Evolutionary conservation across 2,113 vertebrate genomes (phyloP).

Genomic region (Caretta caretta): DNA sequence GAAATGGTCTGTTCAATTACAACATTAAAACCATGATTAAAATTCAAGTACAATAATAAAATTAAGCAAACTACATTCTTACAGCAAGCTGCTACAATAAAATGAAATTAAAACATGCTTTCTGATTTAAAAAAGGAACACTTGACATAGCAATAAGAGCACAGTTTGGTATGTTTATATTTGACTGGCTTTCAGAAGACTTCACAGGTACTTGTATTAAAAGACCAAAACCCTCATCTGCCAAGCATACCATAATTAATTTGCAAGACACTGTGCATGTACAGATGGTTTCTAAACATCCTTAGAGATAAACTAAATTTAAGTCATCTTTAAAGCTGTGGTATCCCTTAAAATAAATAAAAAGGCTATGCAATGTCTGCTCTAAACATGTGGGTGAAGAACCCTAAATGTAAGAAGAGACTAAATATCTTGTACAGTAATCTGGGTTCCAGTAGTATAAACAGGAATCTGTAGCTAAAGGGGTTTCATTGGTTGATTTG

Average conservation of each 20-base stretch:
- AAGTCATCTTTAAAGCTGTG: slow-evolving; percentile 71
- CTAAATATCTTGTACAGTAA: slow-evolving; percentile 45
- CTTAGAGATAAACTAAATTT: slow-evolving; percentile 64
- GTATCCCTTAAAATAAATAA: slow-evolving; percentile 73
- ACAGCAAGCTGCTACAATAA: slow-evolving; percentile 81
- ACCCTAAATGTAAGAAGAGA: slow-evolving; percentile 43
- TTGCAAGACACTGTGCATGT: slow-evolving; percentile 71
- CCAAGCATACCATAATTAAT: slow-evolving; percentile 66
- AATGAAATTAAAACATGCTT: slow-evolving; percentile 82
- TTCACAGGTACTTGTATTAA: slow-evolving; percentile 70
- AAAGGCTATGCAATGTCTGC: slow-evolving; percentile 66
- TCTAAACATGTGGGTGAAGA: slow-evolving; percentile 33
- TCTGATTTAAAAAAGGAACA: slow-evolving; percentile 87
- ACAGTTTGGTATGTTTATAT: slow-evolving; percentile 89
- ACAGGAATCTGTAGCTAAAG: slow-evolving; percentile 47
- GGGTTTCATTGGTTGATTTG: slow-evolving; percentile 57
- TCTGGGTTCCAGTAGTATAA: slow-evolving; percentile 66
- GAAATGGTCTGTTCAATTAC: slow-evolving; percentile 79
- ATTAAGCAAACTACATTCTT: slow-evolving; percentile 81
- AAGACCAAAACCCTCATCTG: slow-evolving; percentile 63
- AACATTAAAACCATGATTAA: slow-evolving; percentile 86
- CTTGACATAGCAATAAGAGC: slow-evolving; percentile 90
- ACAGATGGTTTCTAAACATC: slow-evolving; percentile 69
- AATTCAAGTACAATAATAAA: slow-evolving; percentile 86
- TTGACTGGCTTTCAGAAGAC: slow-evolving; percentile 76